Conservation (phyloP, 2,113 vertebrate genomes). For the Lepisosteus osseus region DNA sequence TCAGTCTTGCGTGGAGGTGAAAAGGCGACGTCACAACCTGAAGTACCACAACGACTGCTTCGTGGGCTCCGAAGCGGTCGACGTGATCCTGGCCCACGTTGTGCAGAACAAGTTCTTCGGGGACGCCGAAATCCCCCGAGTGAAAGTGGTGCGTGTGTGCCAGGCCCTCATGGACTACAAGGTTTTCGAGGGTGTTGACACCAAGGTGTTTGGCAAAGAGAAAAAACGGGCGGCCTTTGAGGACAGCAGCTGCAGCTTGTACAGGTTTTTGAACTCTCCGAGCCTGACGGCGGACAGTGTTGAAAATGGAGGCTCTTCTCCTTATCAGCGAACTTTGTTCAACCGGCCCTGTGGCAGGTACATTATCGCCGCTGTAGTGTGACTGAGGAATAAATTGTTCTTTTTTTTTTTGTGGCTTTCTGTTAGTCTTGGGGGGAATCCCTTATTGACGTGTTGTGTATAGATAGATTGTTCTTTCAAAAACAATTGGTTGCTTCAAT, state of each 20-base stretch:
- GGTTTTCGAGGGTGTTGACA: conserved; percentile 87
- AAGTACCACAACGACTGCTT: conserved; percentile 89
- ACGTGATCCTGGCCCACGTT: conserved; percentile 85
- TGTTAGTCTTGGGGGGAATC: too few species aligned
- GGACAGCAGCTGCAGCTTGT: conserved; percentile 89
- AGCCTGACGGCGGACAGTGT: conserved; percentile 46
- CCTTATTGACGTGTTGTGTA: too few species aligned
- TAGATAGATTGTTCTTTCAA: too few species aligned
- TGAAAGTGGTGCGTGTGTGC: conserved; percentile 88
- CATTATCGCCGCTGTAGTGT: not conserved
- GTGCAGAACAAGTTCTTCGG: conserved; percentile 88
- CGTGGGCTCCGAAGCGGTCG: conserved; percentile 89
- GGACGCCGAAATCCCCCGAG: conserved; percentile 82
- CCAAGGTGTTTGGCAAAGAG: conserved; percentile 86
- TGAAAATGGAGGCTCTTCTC: conserved; percentile 63
- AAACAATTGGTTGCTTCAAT: too few species aligned
- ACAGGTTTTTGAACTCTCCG: conserved; percentile 74
- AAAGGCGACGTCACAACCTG: conserved; percentile 84
- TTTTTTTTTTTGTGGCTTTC: too few species aligned
- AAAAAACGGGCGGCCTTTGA: conserved; percentile 80
- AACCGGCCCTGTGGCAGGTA: conserved; percentile 51
- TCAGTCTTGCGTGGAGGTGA: conserved; percentile 84
- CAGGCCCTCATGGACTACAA: conserved; percentile 92
- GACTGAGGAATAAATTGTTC: too few species aligned
- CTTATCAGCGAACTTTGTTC: conserved; percentile 43